phyloP scores from a whole-genome alignment of 2,797 vertebrate species.

The Phyllotis vaccarum region DNA sequence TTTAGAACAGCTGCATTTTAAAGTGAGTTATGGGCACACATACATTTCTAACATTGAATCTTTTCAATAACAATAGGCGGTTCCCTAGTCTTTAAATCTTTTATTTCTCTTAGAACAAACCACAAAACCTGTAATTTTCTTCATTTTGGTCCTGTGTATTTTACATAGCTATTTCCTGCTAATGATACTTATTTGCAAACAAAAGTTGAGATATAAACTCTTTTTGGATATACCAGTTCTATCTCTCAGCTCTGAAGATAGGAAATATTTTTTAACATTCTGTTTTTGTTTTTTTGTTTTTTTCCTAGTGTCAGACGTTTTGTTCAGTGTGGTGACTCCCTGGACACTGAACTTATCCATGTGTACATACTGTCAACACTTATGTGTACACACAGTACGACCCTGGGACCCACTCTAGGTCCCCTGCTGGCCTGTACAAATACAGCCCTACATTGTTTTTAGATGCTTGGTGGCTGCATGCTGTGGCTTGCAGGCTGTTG shows the following conservation, averaged over 20 bases:
- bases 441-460: neutral
- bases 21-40: neutral
- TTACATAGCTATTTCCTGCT: slow-evolving; percentile 15
- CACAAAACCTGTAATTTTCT: slow-evolving; percentile 5
- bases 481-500: neutral
- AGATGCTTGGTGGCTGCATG: fast-evolving
- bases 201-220: neutral
- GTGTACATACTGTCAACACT: neutral
- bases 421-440: neutral
- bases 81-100: neutral
- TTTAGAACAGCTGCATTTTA: slow-evolving; percentile 11
- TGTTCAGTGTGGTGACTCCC: neutral
- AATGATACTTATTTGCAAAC: neutral
- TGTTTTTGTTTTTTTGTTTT: neutral
- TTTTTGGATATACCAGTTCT: neutral
- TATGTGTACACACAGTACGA: neutral
- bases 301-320: neutral
- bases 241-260: slow-evolving; percentile 27
- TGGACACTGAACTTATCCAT: neutral
- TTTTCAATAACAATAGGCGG: neutral
- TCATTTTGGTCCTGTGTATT: slow-evolving; percentile 11
- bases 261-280: neutral
- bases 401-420: neutral
- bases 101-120: slow-evolving; percentile 6
- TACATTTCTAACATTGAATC: neutral